These are phyloP conservation scores for Xenopus borealis DNA, from an alignment of 2,113 vertebrate genomes.

Conservation along the genomic window DNA sequence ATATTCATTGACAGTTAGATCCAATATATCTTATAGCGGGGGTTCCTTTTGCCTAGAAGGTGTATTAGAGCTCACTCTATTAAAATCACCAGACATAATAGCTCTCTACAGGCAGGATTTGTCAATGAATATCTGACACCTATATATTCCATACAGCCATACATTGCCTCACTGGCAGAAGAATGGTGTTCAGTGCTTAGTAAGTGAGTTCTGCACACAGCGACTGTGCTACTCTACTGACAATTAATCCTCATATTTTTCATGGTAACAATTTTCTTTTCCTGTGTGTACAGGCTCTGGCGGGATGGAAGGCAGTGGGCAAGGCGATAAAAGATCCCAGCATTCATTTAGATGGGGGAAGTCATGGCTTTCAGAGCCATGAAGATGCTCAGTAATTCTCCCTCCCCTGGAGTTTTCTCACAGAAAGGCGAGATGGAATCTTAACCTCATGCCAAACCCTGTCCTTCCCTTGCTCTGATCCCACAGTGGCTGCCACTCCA, in stretches of 20 bases:
- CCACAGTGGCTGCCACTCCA: slow-evolving; percentile 72
- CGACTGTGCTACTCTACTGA: neutral
- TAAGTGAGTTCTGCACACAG: neutral
- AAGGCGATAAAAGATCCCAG: slow-evolving; percentile 25
- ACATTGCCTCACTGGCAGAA: neutral
- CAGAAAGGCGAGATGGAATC: slow-evolving; percentile 58
- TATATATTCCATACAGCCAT: neutral
- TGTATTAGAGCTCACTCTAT: too few relatives aligned
- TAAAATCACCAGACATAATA: too few relatives aligned
- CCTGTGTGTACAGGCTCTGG: neutral
- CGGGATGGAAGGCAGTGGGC: slow-evolving; percentile 1
- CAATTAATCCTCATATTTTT: slow-evolving; percentile 6
- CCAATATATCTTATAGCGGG: too few relatives aligned
- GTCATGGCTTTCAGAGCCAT: slow-evolving; percentile 59
- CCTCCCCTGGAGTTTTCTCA: slow-evolving; percentile 61
- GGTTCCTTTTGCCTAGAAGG: too few relatives aligned
- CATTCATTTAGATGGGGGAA: slow-evolving; percentile 57
- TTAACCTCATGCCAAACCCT: slow-evolving; percentile 54
- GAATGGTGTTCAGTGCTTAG: neutral
- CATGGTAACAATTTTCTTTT: slow-evolving; percentile 24
- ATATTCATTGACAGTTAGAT: too few relatives aligned
- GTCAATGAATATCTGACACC: too few relatives aligned
- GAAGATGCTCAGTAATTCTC: slow-evolving; percentile 36
- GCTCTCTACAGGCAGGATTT: too few relatives aligned
- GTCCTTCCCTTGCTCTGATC: slow-evolving; percentile 56